phyloP scores from a whole-genome alignment of 2,113 vertebrate genomes.

The Aplodontia rufa region DNA sequence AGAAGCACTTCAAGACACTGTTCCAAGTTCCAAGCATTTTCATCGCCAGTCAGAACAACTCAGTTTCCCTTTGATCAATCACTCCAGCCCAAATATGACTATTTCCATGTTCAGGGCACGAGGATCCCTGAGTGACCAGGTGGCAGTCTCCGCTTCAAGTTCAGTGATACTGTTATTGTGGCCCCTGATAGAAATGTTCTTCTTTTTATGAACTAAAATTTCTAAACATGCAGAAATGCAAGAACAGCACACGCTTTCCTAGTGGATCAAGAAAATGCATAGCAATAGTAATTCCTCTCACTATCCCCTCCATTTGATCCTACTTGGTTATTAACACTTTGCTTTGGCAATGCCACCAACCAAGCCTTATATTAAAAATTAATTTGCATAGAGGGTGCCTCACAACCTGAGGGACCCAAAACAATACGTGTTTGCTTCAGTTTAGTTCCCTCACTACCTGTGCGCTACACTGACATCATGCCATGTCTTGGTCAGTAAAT shows the following conservation, averaged over 20 bases:
- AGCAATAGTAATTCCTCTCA: not conserved
- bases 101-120: not conserved
- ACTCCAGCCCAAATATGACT: not conserved
- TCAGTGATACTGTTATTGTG: not conserved
- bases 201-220: not conserved
- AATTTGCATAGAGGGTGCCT: not conserved
- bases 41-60: not conserved
- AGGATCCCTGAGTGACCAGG: not conserved
- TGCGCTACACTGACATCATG: accelerated
- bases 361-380: accelerated
- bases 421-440: not conserved
- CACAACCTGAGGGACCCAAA: not conserved
- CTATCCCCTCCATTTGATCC: not conserved
- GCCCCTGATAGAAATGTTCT: not conserved
- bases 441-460: not conserved
- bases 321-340: not conserved
- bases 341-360: not conserved
- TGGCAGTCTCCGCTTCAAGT: not conserved
- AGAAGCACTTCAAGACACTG: not conserved
- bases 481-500: not conserved
- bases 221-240: not conserved
- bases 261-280: not conserved
- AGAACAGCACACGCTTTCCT: not conserved
- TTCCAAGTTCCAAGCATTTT: not conserved
- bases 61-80: not conserved